A percentile compares a stretch with the other conserved stretches of the same genome.
These are phyloP conservation scores for Brassicogethes aeneus DNA, from an alignment of 2,888 invertebrate genomes.

Conservation along the genomic window DNA sequence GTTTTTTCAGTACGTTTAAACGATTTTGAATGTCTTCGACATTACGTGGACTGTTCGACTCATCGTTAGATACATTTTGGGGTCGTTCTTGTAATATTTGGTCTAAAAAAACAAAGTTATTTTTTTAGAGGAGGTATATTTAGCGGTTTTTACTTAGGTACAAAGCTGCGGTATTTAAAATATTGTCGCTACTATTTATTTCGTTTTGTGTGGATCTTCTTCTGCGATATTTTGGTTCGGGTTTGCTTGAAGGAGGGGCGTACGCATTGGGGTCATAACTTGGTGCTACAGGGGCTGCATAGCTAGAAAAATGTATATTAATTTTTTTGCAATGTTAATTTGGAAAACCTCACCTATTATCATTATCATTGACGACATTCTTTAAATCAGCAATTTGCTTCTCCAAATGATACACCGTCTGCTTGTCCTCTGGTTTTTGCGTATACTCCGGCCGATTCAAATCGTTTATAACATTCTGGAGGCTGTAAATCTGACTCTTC, in stretches of 20 bases:
- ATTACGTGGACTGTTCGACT: too few relatives aligned
- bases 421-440: conserved; percentile 29
- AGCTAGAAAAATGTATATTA: too few relatives aligned
- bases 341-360: conserved; percentile 11
- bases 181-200: conserved; percentile 1
- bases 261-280: conserved; percentile 4
- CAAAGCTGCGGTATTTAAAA: not conserved
- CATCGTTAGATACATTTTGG: too few relatives aligned
- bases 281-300: too few relatives aligned
- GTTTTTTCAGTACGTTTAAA: conserved; percentile 25
- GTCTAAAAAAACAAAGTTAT: too few relatives aligned
- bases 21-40: conserved; percentile 18
- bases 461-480: conserved; percentile 29
- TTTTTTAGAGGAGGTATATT: not conserved
- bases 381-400: conserved; percentile 31
- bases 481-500: conserved; percentile 28
- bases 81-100: not conserved
- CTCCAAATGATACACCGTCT: conserved; percentile 26
- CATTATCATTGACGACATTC: conserved; percentile 19
- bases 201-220: conserved; percentile 9
- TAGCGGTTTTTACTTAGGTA: too few relatives aligned
- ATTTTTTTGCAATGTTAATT: too few relatives aligned
- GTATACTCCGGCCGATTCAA: conserved; percentile 28
- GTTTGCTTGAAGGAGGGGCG: not conserved
- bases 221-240: conserved; percentile 1